A percentile compares a stretch with the other conserved stretches of the same genome.
phyloP scores from a whole-genome alignment of 1,140 invertebrate genomes.

The Ips nitidus region DNA sequence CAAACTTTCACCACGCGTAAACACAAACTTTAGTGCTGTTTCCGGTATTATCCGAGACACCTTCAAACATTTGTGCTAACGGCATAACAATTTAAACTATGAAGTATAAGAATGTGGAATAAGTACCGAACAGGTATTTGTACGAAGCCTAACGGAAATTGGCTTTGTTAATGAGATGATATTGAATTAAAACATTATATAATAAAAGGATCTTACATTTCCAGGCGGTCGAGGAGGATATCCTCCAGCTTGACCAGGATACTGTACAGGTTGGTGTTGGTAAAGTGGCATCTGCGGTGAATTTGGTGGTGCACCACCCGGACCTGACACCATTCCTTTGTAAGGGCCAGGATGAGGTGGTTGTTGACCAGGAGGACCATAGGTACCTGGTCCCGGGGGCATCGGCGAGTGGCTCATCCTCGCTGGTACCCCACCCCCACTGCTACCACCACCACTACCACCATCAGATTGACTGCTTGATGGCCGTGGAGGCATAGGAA shows the following conservation, averaged over 20 bases:
- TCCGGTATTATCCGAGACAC: too few relatives aligned
- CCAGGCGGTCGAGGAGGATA: conserved; percentile 61
- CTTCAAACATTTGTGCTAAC: not conserved
- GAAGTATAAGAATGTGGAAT: not conserved
- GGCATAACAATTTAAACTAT: not conserved
- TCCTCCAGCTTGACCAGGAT: conserved; percentile 55
- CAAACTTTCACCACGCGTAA: conserved; percentile 19
- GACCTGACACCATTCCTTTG: conserved; percentile 57
- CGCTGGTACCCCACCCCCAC: conserved; percentile 51
- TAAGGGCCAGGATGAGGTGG: conserved; percentile 65
- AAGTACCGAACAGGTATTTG: not conserved
- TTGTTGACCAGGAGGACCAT: conserved; percentile 61
- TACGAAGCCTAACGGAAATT: too few relatives aligned
- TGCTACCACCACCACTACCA: conserved; percentile 64
- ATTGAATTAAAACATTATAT: not conserved
- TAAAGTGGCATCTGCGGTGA: conserved; percentile 57
- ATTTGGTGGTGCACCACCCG: conserved; percentile 45
- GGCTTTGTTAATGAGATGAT: too few relatives aligned
- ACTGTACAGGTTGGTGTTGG: conserved; percentile 56
- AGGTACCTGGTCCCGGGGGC: conserved; percentile 65
- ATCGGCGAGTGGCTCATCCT: conserved; percentile 76
- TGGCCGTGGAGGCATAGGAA: conserved; percentile 88
- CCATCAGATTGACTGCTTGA: conserved; percentile 86
- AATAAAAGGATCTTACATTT: conserved; percentile 41
- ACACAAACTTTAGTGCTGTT: conserved; percentile 6